Evolutionary conservation across 2,888 invertebrate species (phyloP), one percentile per base, ranked within the genome.

Genomic region (Pseudococcus viburni): DNA sequence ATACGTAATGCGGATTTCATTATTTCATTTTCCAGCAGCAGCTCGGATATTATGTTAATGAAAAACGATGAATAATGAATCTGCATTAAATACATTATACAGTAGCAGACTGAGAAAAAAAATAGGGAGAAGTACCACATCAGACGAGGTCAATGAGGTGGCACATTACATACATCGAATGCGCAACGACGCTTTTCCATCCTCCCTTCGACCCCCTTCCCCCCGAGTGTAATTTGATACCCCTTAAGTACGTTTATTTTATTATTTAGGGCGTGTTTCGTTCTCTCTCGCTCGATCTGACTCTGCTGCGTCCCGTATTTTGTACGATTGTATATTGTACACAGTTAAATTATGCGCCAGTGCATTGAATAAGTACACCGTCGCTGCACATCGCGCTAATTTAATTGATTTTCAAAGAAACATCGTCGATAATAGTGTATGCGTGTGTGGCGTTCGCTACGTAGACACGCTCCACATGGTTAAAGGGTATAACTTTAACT

Each of bases 221-320:
- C n/a, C 0, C 0, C 15, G 0, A 4, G 55, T 6, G 59, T 55
- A 85, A 85, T 85, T 85, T 48, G 85, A 85, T 85, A 85, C 59
- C 55, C 85, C 48, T 85, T 84, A 85, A 85, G 55, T 85, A 55
- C 55, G 85, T 55, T 85, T 59, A 85, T 85, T 85, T 85, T 85
- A 85, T 55, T 55, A 55, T 85, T 26, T 33, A 48, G 85, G 85
- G 85, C 85, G 85, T 85, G 85, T 85, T 85, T 55, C 17, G 22
- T 55, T 55, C 55, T 55, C 55, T 39, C 19, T n/a, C 39, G 46
- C 46, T 19, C 22, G 22, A 15, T 39, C 84, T 42, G 42, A 1
- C 42, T 33, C 8, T 42, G 42, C 42, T 33, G 33, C 1, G 48
- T 51, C n/a, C 5, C 51, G 15, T 12, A 15, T 55, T n/a, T 17